phyloP scores from a whole-genome alignment of 2,888 invertebrate species.

The Saturnia japonica region DNA sequence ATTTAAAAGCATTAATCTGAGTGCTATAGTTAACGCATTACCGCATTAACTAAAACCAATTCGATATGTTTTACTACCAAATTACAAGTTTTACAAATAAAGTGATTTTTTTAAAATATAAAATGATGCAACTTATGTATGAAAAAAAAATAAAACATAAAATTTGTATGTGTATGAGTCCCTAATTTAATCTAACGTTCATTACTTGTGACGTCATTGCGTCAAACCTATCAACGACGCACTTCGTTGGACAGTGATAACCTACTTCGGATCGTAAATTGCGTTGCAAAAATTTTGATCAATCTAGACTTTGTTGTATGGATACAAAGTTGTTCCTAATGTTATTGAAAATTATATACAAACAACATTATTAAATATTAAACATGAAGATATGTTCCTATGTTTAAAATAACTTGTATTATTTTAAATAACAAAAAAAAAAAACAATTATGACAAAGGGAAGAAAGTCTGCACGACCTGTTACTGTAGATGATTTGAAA shows the following conservation, averaged over 20 bases:
- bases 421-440: neutral
- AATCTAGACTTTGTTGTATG: conserved; percentile 17
- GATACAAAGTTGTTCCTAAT: conserved; percentile 16
- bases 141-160: neutral
- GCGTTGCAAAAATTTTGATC: conserved; percentile 57
- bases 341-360: neutral
- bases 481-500: no score
- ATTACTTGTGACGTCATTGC: conserved; percentile 56
- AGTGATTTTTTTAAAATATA: no score
- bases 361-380: neutral
- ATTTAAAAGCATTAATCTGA: neutral
- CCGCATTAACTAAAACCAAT: neutral
- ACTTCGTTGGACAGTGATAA: conserved; percentile 69
- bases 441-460: no score
- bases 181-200: conserved; percentile 31
- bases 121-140: neutral
- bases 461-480: no score
- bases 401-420: neutral
- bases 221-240: conserved; percentile 58
- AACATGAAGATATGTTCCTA: neutral
- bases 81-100: no score
- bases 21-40: neutral
- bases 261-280: conserved; percentile 60
- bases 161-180: conserved; percentile 29
- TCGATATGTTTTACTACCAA: neutral